phyloP scores from a whole-genome alignment of 1,140 invertebrate genomes.

The Pogonus chalceus region DNA sequence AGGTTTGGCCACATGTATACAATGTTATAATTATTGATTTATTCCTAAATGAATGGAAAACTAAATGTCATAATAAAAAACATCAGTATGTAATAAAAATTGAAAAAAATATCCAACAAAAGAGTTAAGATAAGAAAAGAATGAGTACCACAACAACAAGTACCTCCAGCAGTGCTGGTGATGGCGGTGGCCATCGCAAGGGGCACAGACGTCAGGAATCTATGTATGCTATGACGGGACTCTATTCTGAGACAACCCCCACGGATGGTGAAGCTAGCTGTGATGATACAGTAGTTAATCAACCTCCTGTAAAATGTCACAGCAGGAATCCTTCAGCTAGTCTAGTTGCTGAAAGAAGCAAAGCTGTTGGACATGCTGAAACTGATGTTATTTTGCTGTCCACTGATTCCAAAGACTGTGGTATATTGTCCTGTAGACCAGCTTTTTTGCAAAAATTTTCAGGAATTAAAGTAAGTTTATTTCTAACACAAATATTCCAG shows the following conservation, averaged over 20 bases:
- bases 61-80: too few species aligned
- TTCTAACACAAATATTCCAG: too few species aligned
- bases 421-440: conserved; percentile 71
- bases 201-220: conserved; percentile 66
- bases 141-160: conserved; percentile 5
- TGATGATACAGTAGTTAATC: conserved; percentile 31
- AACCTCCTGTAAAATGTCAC: conserved; percentile 57
- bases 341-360: conserved; percentile 50
- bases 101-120: too few species aligned
- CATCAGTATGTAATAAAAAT: too few species aligned
- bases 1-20: too few species aligned
- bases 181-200: conserved; percentile 36
- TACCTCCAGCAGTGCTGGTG: not conserved
- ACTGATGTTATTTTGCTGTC: conserved; percentile 47
- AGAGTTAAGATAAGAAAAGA: too few species aligned
- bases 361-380: conserved; percentile 43
- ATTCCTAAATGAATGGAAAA: too few species aligned
- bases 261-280: conserved; percentile 38
- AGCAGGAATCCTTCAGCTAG: conserved; percentile 64
- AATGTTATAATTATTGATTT: too few species aligned
- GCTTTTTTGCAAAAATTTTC: conserved; percentile 71
- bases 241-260: conserved; percentile 60
- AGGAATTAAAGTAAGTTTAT: conserved; percentile 70
- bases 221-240: conserved; percentile 78
- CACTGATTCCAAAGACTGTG: conserved; percentile 54